Conservation (phyloP, 2,113 vertebrate species). For the Indri indri region DNA sequence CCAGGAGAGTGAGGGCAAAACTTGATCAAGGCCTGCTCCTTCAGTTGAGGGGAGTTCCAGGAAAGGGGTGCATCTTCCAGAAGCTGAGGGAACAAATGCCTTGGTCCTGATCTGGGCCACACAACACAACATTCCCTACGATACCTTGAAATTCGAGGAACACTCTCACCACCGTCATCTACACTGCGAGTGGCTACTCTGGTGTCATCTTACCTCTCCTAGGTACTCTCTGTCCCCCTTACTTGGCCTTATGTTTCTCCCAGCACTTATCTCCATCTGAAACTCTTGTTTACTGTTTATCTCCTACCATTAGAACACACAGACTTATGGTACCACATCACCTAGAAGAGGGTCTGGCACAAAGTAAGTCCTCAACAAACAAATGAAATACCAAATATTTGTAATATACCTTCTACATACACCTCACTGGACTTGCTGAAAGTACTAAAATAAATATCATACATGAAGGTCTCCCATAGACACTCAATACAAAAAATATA, state of each 20-base stretch:
- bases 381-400: constrained; percentile 21
- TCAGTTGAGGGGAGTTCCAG: not conserved
- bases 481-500: not conserved
- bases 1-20: not conserved
- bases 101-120: not conserved
- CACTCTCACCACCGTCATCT: not conserved
- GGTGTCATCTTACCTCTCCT: not conserved
- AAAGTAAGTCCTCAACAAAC: not conserved
- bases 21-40: not conserved
- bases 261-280: not conserved
- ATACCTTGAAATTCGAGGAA: not conserved
- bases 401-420: not conserved
- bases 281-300: not conserved
- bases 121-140: not conserved
- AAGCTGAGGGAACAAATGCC: not conserved
- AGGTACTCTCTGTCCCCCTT: not conserved
- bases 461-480: not conserved
- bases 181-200: not conserved
- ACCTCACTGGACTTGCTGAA: not conserved
- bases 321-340: not conserved
- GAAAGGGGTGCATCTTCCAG: not conserved
- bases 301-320: not conserved
- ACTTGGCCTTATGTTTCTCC: not conserved
- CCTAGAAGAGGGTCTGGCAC: not conserved
- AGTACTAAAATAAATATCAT: not conserved